Conservation (phyloP, 2,113 vertebrate species). For the Seriola aureovittata region DNA sequence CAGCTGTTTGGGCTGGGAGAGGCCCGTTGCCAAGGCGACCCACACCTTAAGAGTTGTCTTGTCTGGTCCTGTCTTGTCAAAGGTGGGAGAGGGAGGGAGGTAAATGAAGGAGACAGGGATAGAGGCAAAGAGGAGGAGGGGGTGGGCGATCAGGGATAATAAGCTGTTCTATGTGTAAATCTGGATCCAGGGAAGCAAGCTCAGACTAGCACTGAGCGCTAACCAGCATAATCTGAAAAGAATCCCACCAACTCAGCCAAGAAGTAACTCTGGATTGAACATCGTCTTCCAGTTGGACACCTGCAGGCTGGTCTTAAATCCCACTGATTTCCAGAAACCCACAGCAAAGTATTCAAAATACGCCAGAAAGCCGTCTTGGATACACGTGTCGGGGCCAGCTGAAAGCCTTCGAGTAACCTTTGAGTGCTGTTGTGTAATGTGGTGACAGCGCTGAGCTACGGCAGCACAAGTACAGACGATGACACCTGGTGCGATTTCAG, state of each 20-base stretch:
- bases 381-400: background rate
- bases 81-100: conserved; percentile 24
- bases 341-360: conserved; percentile 27
- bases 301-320: conserved; percentile 42
- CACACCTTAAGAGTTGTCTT: conserved; percentile 71
- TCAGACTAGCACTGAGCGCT: conserved; percentile 68
- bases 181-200: conserved; percentile 65
- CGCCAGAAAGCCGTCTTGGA: conserved; percentile 6
- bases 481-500: conserved; percentile 66
- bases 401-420: conserved; percentile 10
- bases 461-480: background rate
- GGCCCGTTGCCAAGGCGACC: conserved; percentile 65
- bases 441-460: conserved; percentile 34
- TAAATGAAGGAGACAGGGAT: conserved; percentile 22
- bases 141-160: conserved; percentile 37
- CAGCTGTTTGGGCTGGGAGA: conserved; percentile 77
- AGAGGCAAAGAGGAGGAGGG: background rate
- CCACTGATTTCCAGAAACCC: conserved; percentile 7
- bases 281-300: conserved; percentile 32
- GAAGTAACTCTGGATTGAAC: conserved; percentile 5
- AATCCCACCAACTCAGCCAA: conserved; percentile 33
- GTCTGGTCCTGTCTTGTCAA: conserved; percentile 78
- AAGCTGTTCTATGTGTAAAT: conserved; percentile 44
- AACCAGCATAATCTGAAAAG: conserved; percentile 35
- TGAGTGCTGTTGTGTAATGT: conserved; percentile 23